These are phyloP conservation scores for Bombus waltoni DNA, from an alignment of 1,140 invertebrate genomes.

Conservation along the genomic window DNA sequence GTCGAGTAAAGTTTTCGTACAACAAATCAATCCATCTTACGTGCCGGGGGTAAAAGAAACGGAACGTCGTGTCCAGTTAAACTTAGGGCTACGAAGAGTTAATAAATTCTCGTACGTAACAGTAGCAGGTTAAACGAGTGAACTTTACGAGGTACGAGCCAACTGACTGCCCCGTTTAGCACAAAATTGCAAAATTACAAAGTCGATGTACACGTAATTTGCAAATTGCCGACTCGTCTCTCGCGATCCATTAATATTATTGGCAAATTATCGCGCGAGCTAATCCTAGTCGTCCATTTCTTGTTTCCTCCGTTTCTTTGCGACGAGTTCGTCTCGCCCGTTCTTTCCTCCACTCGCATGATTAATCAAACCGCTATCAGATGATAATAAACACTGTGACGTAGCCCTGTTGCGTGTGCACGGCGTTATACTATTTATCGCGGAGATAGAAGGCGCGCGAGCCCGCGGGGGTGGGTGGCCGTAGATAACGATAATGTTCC, in stretches of 20 bases:
- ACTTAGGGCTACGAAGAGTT: too few relatives aligned
- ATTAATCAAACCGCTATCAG: slow-evolving; percentile 61
- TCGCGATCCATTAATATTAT: background rate
- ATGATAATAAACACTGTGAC: slow-evolving; percentile 57
- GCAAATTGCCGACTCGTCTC: too few relatives aligned
- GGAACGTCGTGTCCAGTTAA: too few relatives aligned
- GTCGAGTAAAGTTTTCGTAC: too few relatives aligned
- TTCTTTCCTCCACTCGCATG: slow-evolving; percentile 25
- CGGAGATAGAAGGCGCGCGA: slow-evolving; percentile 44
- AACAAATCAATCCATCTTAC: too few relatives aligned
- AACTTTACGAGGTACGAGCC: too few relatives aligned
- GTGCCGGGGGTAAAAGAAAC: too few relatives aligned
- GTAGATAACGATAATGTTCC: slow-evolving; percentile 58
- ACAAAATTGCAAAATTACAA: too few relatives aligned
- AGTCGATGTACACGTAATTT: too few relatives aligned
- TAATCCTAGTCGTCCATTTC: background rate
- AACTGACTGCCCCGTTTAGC: too few relatives aligned
- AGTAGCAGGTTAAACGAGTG: too few relatives aligned
- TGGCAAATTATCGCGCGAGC: background rate
- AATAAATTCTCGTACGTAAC: too few relatives aligned
- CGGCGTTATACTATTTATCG: slow-evolving; percentile 61
- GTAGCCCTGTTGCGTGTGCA: slow-evolving; percentile 56
- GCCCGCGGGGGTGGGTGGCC: slow-evolving; percentile 17
- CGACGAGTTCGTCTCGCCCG: background rate
- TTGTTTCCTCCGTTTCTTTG: background rate